These are phyloP conservation scores for Euglossa dilemma DNA, from an alignment of 1,140 invertebrate species.

Conservation along the genomic window DNA sequence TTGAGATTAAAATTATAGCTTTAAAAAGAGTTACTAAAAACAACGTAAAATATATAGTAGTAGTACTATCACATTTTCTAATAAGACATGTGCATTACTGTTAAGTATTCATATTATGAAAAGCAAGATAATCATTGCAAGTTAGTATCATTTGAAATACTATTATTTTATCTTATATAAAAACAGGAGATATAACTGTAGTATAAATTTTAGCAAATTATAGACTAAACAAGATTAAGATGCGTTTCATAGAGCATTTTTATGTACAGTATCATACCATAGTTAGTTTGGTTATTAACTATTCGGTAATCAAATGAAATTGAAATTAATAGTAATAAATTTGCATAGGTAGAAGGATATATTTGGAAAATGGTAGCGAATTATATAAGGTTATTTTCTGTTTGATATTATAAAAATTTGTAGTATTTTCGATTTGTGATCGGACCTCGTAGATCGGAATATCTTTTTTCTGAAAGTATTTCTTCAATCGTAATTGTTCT, in stretches of 20 bases:
- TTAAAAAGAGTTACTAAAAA: conserved; percentile 36
- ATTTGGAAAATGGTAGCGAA: not conserved
- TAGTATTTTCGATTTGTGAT: not conserved
- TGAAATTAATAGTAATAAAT: not conserved
- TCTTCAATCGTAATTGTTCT: not conserved
- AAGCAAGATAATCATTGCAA: not conserved
- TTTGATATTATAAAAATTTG: not conserved
- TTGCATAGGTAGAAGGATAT: not conserved
- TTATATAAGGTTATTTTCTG: not conserved
- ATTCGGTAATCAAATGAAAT: not conserved
- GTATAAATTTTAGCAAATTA: not conserved
- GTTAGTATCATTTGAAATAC: not conserved
- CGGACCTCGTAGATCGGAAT: not conserved
- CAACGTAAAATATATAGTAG: not conserved
- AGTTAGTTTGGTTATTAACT: not conserved
- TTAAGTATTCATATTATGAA: not conserved
- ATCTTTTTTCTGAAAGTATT: conserved; percentile 1
- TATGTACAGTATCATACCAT: not conserved
- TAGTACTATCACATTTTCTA: conserved; percentile 6
- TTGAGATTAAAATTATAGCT: conserved; percentile 52
- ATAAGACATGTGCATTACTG: not conserved
- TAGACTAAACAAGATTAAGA: not conserved
- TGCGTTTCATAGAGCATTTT: not conserved
- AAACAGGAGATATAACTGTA: not conserved
- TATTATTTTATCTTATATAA: not conserved